Percentiles rank a stretch among this genome's conserved stretches.
phyloP scores from a whole-genome alignment of 2,888 invertebrate genomes.

The Patella ulyssiponensis region DNA sequence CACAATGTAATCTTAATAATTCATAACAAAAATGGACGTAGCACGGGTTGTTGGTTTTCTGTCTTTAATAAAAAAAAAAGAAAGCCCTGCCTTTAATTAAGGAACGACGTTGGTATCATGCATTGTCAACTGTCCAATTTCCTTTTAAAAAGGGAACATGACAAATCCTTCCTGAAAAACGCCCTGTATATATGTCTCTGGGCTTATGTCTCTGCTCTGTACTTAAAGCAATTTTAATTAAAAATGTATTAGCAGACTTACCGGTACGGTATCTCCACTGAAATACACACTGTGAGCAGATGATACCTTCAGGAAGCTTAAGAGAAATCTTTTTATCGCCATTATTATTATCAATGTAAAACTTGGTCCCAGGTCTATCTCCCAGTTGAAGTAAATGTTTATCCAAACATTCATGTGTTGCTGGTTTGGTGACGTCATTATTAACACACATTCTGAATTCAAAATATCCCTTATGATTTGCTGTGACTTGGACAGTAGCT shows the following conservation, averaged over 20 bases:
- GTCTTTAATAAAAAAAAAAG: too few relatives aligned
- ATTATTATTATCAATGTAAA: neutral
- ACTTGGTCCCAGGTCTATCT: slow-evolving; percentile 17
- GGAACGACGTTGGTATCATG: too few relatives aligned
- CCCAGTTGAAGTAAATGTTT: slow-evolving; percentile 34
- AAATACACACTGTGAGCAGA: slow-evolving; percentile 44
- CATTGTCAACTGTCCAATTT: too few relatives aligned
- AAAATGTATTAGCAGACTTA: slow-evolving; percentile 15
- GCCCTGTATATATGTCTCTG: too few relatives aligned
- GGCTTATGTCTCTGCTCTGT: too few relatives aligned
- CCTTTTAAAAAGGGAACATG: too few relatives aligned
- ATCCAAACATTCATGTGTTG: slow-evolving; percentile 44
- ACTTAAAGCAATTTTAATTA: too few relatives aligned
- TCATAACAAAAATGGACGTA: too few relatives aligned
- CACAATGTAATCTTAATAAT: too few relatives aligned
- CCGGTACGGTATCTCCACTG: slow-evolving; percentile 51
- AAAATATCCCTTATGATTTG: slow-evolving; percentile 65
- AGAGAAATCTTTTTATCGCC: slow-evolving; percentile 14
- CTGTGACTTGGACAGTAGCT: slow-evolving; percentile 57
- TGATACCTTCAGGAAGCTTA: slow-evolving; percentile 35
- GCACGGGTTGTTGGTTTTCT: too few relatives aligned
- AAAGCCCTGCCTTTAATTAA: too few relatives aligned
- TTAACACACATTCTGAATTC: slow-evolving; percentile 62
- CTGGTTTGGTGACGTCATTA: slow-evolving; percentile 35
- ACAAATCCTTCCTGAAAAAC: too few relatives aligned